Base-by-base conservation (phyloP, 2,113 vertebrate genomes). In the Percina caprodes region DNA sequence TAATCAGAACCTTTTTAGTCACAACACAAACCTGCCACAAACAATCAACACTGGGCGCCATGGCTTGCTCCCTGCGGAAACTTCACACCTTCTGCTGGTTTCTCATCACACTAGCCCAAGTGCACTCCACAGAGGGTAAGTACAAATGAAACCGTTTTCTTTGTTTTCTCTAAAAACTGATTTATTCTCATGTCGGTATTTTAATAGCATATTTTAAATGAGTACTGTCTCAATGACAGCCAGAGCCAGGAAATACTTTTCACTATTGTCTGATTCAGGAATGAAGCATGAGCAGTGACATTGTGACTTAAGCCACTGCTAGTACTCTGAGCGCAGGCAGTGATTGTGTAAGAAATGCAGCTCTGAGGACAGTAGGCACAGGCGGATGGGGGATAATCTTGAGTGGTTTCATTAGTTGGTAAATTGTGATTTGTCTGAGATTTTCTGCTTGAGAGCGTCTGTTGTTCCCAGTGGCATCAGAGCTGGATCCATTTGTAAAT, bases 71-170 rank as follows among this genome's bases (percentile, higher is more conserved):
- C 95, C 95, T 96, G 94, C 96, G 97, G 97, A 98, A 96, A 95
- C 96, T 97, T 95, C 95, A 93, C 95, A 96, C 95, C 93, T 94
- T 98, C 95, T 98, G 97, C 88, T 95, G 94, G 96, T 96, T 99
- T 91, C 93, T 99, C 94, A 96, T 99, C 89, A 93, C 96, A 91
- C 95, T 99, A 90, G 95, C 96, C 92, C 97, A 97, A 91, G 95
- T 99, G 86, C 96, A 97, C 87, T 97, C 96, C 91, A 96, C 96
- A 84, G 97, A 98, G 96, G 98, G 98, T 99, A 97, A 97, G 96
- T 92, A 77, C 58, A 68, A 10, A n/a, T 39, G 4, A 65, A 74
- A 63, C 9, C 5, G 23, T 49, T 21, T 0, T 62, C 35, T 24
- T 59, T 74, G 61, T 59, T 56, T 45, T 19, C 52, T 56, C 39